phyloP scores from a whole-genome alignment of 2,797 vertebrate species.

The Argya squamiceps region DNA sequence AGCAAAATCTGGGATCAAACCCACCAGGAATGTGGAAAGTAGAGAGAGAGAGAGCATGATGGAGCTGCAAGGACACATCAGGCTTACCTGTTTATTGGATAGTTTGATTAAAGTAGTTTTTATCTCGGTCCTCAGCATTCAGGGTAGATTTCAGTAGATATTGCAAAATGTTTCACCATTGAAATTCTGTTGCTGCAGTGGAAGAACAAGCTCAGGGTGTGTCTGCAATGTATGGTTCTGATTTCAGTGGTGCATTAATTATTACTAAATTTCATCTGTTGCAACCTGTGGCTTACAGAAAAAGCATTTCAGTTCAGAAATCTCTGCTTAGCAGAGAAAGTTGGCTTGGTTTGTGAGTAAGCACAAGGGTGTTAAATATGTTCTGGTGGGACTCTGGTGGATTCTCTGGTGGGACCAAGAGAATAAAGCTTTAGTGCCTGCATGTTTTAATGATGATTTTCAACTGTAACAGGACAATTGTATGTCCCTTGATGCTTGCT shows the following conservation, averaged over 20 bases:
- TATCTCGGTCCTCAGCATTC: rapidly evolving
- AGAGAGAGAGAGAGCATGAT: neutral
- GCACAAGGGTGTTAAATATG: neutral
- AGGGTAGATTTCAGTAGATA: neutral
- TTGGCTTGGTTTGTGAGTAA: neutral
- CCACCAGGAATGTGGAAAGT: neutral
- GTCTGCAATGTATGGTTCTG: neutral
- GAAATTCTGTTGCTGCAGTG: neutral
- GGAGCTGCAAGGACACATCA: neutral
- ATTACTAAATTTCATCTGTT: neutral
- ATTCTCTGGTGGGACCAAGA: neutral
- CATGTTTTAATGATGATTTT: neutral
- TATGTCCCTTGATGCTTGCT: neutral
- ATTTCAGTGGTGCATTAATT: neutral
- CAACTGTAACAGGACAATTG: neutral
- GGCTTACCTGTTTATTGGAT: neutral
- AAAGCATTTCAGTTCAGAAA: neutral
- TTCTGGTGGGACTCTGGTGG: neutral
- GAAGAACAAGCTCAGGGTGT: constrained; percentile 27
- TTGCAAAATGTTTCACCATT: neutral
- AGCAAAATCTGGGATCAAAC: neutral
- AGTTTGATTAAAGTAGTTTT: neutral
- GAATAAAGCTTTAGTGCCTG: neutral
- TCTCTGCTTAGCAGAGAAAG: neutral
- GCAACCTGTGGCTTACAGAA: neutral